phyloP scores from a whole-genome alignment of 2,888 invertebrate species.

The Metopia argyrocephala region DNA sequence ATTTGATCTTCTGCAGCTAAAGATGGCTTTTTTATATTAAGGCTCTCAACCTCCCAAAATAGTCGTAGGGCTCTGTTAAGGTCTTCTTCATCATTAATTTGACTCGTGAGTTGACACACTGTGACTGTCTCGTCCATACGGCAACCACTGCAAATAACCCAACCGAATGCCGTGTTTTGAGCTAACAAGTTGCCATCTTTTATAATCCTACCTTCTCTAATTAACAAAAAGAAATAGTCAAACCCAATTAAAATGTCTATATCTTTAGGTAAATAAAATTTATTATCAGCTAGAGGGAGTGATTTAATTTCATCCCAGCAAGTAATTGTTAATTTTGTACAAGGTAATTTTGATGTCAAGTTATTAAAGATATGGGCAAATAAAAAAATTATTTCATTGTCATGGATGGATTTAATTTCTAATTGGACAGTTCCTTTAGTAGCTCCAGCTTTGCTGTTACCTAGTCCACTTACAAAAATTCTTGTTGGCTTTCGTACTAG shows the following conservation, averaged over 20 bases:
- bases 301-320: slow-evolving; percentile 38
- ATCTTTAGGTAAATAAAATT: slow-evolving; percentile 20
- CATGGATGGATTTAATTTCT: neutral
- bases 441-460: slow-evolving; percentile 13
- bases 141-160: slow-evolving; percentile 16
- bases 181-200: neutral
- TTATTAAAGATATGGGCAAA: slow-evolving; percentile 8
- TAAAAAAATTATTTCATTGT: neutral
- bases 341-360: slow-evolving; percentile 20
- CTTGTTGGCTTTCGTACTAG: slow-evolving; percentile 19
- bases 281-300: slow-evolving; percentile 33
- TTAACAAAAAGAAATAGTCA: slow-evolving; percentile 28
- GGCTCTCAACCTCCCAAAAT: too few relatives aligned
- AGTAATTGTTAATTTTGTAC: slow-evolving; percentile 1
- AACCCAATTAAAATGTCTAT: slow-evolving; percentile 17
- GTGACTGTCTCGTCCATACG: neutral
- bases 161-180: slow-evolving; percentile 14
- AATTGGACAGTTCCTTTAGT: neutral
- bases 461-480: slow-evolving; percentile 4
- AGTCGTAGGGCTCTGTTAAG: too few relatives aligned
- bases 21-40: neutral
- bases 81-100: neutral
- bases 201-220: slow-evolving; percentile 7
- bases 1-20: neutral
- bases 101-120: neutral